phyloP scores from a whole-genome alignment of 2,797 vertebrate genomes.

The Rhinella marina region DNA sequence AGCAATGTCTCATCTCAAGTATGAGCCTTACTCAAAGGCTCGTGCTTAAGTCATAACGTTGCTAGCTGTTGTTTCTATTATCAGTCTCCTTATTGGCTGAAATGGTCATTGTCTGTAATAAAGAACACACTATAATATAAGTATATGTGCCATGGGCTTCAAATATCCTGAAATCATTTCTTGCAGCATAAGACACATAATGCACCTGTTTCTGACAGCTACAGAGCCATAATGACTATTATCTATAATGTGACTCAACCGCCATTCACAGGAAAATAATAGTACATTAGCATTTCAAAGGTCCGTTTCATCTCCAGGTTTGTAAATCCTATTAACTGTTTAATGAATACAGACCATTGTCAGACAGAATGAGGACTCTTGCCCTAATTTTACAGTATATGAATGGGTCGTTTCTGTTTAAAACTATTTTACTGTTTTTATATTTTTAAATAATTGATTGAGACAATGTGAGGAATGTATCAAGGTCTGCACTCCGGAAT shows the following conservation, averaged over 20 bases:
- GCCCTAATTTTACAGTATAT: not conserved
- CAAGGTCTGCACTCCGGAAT: no score
- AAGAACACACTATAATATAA: not conserved
- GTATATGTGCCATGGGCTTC: not conserved
- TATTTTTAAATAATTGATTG: not conserved
- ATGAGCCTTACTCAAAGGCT: no score
- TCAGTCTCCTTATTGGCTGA: not conserved
- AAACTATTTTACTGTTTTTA: not conserved
- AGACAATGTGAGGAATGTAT: not conserved
- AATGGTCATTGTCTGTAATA: not conserved
- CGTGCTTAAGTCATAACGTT: no score
- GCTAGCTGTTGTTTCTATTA: not conserved
- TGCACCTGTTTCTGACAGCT: not conserved
- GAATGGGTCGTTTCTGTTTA: not conserved
- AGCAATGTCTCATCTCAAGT: no score
- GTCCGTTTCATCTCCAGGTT: slow-evolving; percentile 9
- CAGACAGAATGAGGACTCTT: not conserved
- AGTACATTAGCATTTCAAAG: slow-evolving; percentile 21
- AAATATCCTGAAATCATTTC: not conserved
- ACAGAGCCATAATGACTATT: not conserved
- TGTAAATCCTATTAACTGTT: slow-evolving; percentile 25
- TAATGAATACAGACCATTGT: not conserved
- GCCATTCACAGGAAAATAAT: slow-evolving; percentile 7
- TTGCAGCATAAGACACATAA: not conserved
- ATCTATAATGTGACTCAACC: not conserved